Base-by-base conservation (phyloP, 2,888 invertebrate species). In the Limulus polyphemus region DNA sequence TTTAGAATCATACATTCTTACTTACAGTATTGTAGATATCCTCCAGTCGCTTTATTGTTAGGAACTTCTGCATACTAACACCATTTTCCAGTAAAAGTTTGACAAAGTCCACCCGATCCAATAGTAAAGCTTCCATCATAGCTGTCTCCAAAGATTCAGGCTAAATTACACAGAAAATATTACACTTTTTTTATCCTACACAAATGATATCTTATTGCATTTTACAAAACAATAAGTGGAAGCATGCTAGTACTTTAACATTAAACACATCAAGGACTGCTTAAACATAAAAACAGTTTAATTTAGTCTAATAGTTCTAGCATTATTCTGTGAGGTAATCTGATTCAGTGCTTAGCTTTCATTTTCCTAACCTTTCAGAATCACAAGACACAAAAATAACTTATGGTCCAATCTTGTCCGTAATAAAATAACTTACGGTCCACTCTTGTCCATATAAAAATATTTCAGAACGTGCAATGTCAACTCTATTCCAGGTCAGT, bases 91-190 rank as follows among this genome's bases (percentile, higher is more conserved):
- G 80, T 12, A 99, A 83, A 11, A 99, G 81, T 75, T 95, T 92
- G 11, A 99, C 98, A 79, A 99, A 99, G 79, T 98, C 98, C 72
- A 97, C 91, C 62, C 95, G 83, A 78, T 97, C 94, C 77, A 92
- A 91, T 73, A 95, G 91, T 62, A 99, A 79, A 0, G 99, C 98
- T 76, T 98, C 95, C 91, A 97, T 91, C 98, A 99, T 98, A 2
- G 97, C 93, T 76, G 94, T 92, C 74, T 98, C 94, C 65, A 99
- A 80, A 1, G 94, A 90, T 65, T 93, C 87, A 83, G 75, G 72
- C 77, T 76, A 69, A 11, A 67, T 61, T 50, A 12, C 12, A 57
- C 49, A 10, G 47, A 49, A 54, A 5, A 32, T 32, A 54, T n/a
- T 7, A 54, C 9, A 3, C 3, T 7, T 5, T 32, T 2, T 32